These are phyloP conservation scores for Margarornis squamiger DNA, from an alignment of 2,797 vertebrate genomes.

Conservation along the genomic window DNA sequence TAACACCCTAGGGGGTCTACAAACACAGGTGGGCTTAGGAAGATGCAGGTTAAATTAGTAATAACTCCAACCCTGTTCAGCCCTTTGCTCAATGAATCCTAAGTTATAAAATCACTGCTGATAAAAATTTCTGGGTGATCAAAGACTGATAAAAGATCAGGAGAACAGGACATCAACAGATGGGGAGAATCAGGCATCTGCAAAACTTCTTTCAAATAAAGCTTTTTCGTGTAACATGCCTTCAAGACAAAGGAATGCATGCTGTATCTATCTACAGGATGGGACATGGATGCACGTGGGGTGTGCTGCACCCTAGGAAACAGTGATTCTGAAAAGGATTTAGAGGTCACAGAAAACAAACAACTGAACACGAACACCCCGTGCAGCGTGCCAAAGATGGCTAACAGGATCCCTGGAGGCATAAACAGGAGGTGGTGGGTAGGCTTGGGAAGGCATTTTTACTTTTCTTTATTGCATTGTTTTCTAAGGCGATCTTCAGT, in stretches of 20 bases:
- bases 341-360: not conserved
- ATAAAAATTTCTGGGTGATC: not conserved
- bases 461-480: conserved; percentile 37
- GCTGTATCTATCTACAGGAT: not conserved
- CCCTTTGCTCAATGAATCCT: not conserved
- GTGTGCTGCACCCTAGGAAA: not conserved
- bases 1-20: not conserved
- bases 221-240: not conserved
- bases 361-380: not conserved
- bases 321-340: not conserved
- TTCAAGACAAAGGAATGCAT: not conserved
- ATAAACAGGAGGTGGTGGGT: not conserved
- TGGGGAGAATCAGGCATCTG: not conserved
- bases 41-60: not conserved
- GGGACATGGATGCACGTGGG: too few species aligned
- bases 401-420: not conserved
- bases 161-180: not conserved
- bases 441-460: not conserved
- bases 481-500: conserved; percentile 10
- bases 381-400: not conserved
- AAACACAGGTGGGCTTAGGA: not conserved
- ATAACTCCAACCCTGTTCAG: not conserved
- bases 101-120: not conserved
- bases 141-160: not conserved
- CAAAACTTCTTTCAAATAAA: not conserved